These are phyloP conservation scores for Rhagonycha lutea DNA, from an alignment of 2,888 invertebrate genomes.

Conservation along the genomic window DNA sequence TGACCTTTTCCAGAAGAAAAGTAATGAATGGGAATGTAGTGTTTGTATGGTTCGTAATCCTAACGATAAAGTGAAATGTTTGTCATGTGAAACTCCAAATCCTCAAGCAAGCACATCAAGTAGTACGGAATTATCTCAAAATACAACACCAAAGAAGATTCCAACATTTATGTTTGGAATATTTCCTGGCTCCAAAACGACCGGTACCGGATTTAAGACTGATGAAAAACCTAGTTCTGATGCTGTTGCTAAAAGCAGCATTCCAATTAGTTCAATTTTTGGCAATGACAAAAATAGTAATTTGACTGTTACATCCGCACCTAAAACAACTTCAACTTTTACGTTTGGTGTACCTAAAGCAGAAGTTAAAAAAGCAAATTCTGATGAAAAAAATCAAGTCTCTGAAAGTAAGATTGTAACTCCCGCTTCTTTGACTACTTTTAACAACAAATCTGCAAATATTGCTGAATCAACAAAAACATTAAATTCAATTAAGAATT, in stretches of 20 bases:
- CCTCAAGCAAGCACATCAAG: slow-evolving; percentile 48
- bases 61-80: slow-evolving; percentile 56
- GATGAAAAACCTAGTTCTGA: slow-evolving; percentile 28
- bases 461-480: neutral
- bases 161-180: slow-evolving; percentile 58
- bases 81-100: slow-evolving; percentile 63
- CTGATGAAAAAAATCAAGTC: neutral
- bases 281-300: neutral
- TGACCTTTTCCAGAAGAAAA: slow-evolving; percentile 56
- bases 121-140: neutral
- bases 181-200: slow-evolving; percentile 37
- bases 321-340: slow-evolving; percentile 27
- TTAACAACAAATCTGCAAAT: neutral
- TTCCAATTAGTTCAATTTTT: neutral
- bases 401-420: neutral
- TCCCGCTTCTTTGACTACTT: neutral
- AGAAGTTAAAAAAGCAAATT: slow-evolving; percentile 19
- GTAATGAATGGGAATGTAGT: slow-evolving; percentile 62
- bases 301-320: neutral
- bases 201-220: neutral
- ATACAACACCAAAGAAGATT: slow-evolving; percentile 32
- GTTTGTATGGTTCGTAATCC: slow-evolving; percentile 66
- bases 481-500: neutral
- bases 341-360: slow-evolving; percentile 33
- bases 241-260: slow-evolving; percentile 28